Percentiles rank a stretch among this genome's conserved stretches.
Conservation (phyloP, 2,888 invertebrate species). For the Vandiemenella viatica region DNA sequence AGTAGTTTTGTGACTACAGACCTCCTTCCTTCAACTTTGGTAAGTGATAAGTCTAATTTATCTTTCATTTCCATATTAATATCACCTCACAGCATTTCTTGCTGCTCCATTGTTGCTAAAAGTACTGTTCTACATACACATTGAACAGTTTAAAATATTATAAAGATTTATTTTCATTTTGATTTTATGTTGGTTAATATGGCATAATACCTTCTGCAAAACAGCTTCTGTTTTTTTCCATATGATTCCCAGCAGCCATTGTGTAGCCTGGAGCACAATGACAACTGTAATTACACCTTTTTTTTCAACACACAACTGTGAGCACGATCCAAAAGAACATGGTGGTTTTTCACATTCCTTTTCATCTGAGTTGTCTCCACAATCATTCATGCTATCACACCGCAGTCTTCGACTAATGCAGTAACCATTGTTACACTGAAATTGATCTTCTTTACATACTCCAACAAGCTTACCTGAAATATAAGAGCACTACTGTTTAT, state of each 20-base stretch:
- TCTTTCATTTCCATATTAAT: no score
- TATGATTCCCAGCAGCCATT: constrained; percentile 23
- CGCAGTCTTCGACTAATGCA: constrained; percentile 22
- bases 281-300: constrained; percentile 35
- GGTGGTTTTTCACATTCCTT: constrained; percentile 26
- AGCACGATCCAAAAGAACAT: constrained; percentile 59
- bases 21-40: no score
- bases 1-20: no score
- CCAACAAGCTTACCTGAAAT: constrained; percentile 8
- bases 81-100: no score
- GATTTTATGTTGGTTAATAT: background rate
- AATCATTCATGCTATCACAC: constrained; percentile 26
- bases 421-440: constrained; percentile 25
- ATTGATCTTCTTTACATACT: constrained; percentile 16
- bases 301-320: constrained; percentile 57
- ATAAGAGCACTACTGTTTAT: background rate
- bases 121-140: no score
- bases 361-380: constrained; percentile 28
- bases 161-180: no score
- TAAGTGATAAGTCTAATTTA: no score
- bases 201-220: constrained; percentile 21
- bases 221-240: constrained; percentile 23
- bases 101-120: no score
- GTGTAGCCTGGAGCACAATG: constrained; percentile 52
- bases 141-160: no score